These are phyloP conservation scores for Caradrina kadenii DNA, from an alignment of 2,888 invertebrate species.

Conservation along the genomic window DNA sequence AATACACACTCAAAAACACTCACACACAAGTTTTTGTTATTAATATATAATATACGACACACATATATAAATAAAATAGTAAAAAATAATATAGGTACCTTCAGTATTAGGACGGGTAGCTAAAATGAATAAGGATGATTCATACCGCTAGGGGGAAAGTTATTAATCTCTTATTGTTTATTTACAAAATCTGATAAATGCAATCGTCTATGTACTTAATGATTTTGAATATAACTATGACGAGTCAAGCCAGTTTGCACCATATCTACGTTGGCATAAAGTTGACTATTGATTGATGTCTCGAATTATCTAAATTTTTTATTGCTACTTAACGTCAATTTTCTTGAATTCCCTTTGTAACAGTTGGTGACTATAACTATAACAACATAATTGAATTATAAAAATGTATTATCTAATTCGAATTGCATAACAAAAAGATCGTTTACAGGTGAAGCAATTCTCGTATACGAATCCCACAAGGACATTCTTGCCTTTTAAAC, in stretches of 20 bases:
- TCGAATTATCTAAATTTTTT: neutral
- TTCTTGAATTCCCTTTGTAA: no score
- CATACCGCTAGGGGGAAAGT: conserved; percentile 26
- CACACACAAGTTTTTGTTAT: conserved; percentile 15
- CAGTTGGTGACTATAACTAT: no score
- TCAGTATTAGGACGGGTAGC: conserved; percentile 43
- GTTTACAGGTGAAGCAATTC: neutral
- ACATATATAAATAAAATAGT: conserved; percentile 52
- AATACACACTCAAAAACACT: conserved; percentile 44
- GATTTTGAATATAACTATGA: neutral
- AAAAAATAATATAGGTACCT: conserved; percentile 51
- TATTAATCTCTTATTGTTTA: conserved; percentile 9
- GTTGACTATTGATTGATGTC: neutral
- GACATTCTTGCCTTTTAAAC: neutral
- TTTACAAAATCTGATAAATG: conserved; percentile 1
- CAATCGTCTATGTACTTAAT: conserved; percentile 1
- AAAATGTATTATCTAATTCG: neutral
- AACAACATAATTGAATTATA: no score
- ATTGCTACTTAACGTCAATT: no score
- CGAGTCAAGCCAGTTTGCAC: neutral
- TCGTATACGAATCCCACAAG: neutral
- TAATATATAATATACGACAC: conserved; percentile 39
- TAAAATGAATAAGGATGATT: conserved; percentile 52
- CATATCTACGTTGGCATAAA: neutral
- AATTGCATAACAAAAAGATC: neutral